Conservation (phyloP, 2,888 invertebrate genomes). For the Gymnocheta viridis region DNA sequence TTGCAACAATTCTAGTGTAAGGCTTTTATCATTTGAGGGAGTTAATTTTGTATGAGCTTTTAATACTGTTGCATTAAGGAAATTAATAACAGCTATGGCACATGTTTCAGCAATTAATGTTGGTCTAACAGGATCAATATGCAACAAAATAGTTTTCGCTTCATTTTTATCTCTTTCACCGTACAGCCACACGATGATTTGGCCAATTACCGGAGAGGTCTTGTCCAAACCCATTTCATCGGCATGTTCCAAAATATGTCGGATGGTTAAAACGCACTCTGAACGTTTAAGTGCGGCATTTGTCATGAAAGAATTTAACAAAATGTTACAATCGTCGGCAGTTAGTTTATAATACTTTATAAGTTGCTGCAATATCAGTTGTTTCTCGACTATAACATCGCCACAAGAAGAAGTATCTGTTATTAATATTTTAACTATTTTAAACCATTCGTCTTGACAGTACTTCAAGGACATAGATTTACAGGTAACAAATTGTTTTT, state of each 20-base stretch:
- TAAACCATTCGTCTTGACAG: conserved; percentile 72
- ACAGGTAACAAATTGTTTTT: conserved; percentile 65
- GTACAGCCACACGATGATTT: conserved; percentile 76
- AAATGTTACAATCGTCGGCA: conserved; percentile 69
- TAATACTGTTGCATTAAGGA: conserved; percentile 73
- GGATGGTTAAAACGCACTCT: conserved; percentile 77
- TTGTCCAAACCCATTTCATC: conserved; percentile 76
- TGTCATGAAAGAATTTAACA: conserved; percentile 75
- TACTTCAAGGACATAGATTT: conserved; percentile 64
- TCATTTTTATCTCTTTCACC: conserved; percentile 72
- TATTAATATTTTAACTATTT: conserved; percentile 74
- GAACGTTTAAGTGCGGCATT: conserved; percentile 76
- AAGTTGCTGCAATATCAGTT: conserved; percentile 74
- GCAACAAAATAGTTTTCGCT: conserved; percentile 75
- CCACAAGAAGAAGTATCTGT: conserved; percentile 73
- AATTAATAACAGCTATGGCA: conserved; percentile 78
- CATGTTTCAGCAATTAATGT: conserved; percentile 77
- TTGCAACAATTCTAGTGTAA: conserved; percentile 70
- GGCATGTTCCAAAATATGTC: conserved; percentile 74
- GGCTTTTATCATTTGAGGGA: background rate
- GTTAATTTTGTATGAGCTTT: background rate
- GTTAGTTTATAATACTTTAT: conserved; percentile 74
- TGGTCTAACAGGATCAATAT: conserved; percentile 75
- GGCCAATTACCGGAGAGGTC: conserved; percentile 72
- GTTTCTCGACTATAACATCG: conserved; percentile 77